Conservation (phyloP, 2,113 vertebrate genomes). For the Vidua chalybeata region DNA sequence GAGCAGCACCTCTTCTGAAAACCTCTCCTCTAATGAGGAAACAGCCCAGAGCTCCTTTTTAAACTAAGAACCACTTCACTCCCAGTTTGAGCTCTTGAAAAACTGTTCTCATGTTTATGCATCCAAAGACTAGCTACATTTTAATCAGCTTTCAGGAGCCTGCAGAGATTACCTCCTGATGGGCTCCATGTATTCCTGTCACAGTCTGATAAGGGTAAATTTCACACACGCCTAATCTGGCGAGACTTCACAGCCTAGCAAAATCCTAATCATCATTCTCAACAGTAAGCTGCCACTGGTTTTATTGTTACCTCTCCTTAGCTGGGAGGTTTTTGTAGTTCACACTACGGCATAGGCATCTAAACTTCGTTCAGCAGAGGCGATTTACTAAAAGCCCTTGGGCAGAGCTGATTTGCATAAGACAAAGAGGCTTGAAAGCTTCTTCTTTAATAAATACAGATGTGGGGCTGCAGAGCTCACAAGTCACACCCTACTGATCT, state of each 20-base stretch:
- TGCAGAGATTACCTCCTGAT: slow-evolving; percentile 70
- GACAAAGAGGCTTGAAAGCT: not conserved
- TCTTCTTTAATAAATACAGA: not conserved
- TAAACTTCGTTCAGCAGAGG: not conserved
- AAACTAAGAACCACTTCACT: slow-evolving; percentile 40
- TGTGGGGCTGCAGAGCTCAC: not conserved
- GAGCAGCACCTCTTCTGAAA: not conserved
- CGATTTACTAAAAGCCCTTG: slow-evolving; percentile 14
- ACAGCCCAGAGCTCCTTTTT: not conserved
- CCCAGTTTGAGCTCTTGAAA: slow-evolving; percentile 41
- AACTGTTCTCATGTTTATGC: slow-evolving; percentile 45
- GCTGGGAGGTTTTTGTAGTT: not conserved
- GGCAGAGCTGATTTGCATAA: slow-evolving; percentile 28
- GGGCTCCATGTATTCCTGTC: slow-evolving; percentile 68
- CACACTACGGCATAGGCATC: not conserved
- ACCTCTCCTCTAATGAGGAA: not conserved
- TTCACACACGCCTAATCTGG: slow-evolving; percentile 31
- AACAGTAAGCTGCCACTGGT: slow-evolving; percentile 16
- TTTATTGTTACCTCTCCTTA: slow-evolving; percentile 28
- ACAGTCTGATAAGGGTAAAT: slow-evolving; percentile 74
- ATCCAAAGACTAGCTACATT: slow-evolving; percentile 56
- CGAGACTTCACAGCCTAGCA: slow-evolving; percentile 18
- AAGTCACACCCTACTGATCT: not conserved
- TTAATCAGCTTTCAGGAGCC: slow-evolving; percentile 65
- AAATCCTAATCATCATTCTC: slow-evolving; percentile 33